phyloP scores from a whole-genome alignment of 2,888 invertebrate genomes.

The Rhopalosiphum nymphaeae region DNA sequence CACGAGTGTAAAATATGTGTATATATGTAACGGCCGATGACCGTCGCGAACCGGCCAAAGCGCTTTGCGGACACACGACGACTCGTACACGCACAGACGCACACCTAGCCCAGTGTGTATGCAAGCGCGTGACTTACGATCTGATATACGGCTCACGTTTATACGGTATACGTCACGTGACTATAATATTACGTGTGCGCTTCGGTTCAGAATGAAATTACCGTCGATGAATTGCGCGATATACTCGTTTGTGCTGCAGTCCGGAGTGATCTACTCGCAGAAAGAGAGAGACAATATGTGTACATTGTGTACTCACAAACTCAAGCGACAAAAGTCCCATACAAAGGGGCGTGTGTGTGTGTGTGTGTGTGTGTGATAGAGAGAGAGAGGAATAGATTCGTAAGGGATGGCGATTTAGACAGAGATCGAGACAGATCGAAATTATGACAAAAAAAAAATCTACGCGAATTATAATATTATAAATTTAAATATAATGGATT shows the following conservation, averaged over 20 bases:
- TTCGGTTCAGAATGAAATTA: neutral
- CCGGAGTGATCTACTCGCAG: neutral
- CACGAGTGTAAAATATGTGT: neutral
- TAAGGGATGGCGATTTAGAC: neutral
- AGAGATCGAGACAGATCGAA: neutral
- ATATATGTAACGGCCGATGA: neutral
- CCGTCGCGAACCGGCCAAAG: neutral
- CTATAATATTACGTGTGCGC: neutral
- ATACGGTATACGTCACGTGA: neutral
- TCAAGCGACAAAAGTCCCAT: neutral
- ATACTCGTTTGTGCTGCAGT: neutral
- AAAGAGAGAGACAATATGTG: neutral
- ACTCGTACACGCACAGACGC: neutral
- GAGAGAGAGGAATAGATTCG: no score
- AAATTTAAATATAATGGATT: no score
- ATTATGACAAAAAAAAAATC: accelerated
- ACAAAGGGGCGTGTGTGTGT: neutral
- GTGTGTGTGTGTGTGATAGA: neutral
- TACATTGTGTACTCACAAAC: neutral
- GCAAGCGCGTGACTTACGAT: neutral
- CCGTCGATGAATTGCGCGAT: neutral
- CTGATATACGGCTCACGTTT: constrained; percentile 36
- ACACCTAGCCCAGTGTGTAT: neutral
- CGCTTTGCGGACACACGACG: neutral
- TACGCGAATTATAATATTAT: neutral